phyloP scores from a whole-genome alignment of 2,113 vertebrate genomes.

The Tylochromis polylepis region DNA sequence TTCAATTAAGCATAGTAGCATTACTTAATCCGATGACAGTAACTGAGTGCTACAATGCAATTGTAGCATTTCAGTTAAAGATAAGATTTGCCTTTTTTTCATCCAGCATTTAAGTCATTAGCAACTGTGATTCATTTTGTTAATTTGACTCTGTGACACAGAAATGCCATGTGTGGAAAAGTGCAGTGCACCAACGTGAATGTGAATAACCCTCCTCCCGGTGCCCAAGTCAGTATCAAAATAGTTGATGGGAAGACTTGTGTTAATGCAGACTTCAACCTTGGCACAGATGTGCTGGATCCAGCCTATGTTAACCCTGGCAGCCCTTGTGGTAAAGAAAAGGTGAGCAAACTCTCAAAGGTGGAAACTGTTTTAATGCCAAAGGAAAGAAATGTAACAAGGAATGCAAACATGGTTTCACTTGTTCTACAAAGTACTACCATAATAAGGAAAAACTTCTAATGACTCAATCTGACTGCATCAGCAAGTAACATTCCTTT shows the following conservation, averaged over 20 bases:
- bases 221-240: constrained; percentile 43
- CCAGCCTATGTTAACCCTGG: constrained; percentile 81
- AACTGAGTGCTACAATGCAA: neutral
- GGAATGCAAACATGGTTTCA: neutral
- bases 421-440: neutral
- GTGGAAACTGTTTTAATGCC: neutral
- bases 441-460: neutral
- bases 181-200: constrained; percentile 79
- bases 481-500: neutral
- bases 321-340: constrained; percentile 75
- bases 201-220: constrained; percentile 33
- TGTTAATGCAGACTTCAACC: constrained; percentile 78
- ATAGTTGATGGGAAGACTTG: constrained; percentile 27
- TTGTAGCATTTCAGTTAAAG: neutral
- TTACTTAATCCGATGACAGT: neutral
- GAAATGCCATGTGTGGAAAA: constrained; percentile 82
- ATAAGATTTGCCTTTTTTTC: neutral
- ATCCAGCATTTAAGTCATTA: neutral
- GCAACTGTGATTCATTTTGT: neutral
- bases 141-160: constrained; percentile 27
- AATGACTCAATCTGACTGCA: neutral
- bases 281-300: constrained; percentile 82
- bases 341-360: constrained; percentile 58
- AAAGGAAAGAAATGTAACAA: neutral
- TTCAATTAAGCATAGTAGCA: neutral